Base-by-base conservation (phyloP, 2,797 vertebrate species). In the Xerus rutilus region DNA sequence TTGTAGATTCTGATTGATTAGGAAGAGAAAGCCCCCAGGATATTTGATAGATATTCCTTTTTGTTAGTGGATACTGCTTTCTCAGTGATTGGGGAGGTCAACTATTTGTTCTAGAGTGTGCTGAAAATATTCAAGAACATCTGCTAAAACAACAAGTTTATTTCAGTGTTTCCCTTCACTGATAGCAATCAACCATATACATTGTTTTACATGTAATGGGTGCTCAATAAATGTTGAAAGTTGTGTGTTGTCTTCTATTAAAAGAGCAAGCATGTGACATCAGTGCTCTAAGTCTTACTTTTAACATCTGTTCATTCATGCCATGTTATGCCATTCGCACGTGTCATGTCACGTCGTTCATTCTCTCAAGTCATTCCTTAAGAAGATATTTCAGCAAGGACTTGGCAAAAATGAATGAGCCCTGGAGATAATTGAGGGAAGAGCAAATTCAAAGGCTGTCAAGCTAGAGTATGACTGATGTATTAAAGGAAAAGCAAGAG, bases 131-230 rank as follows among this genome's bases (percentile, higher is more conserved):
- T 93, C 43, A 67, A 89, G 64, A 91, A 73, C 9, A 57, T 8
- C 78, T 95, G 47, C 86, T 88, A 78, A 92, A 92, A 65, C 47
- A 81, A 89, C 35, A 91, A 78, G 73, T 43, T 87, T 82, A 91
- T 88, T 87, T 95, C 52, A 92, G 3, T 76, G 39, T 89, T 92
- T 91, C 32, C 62, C 9, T 39, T 92, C 47, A 92, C 47, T 86
- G 81, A 93, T 15, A 90, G 20, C 21, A 67, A 72, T 4, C 52
- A 92, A 59, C 85, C 25, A 67, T 77, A 82, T 14, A 18, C 10
- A 32, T 59, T 59, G 3, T 64, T 86, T 93, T 91, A 91, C 54
- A 35, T 77, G 43, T 52, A 95, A 65, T 79, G 0, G 49, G 23
- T 86, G 28, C 2, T 89, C 47, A 72, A 45, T 78, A 52, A 90